These are phyloP conservation scores for Athalia cordata DNA, from an alignment of 2,888 invertebrate species.

Conservation along the genomic window DNA sequence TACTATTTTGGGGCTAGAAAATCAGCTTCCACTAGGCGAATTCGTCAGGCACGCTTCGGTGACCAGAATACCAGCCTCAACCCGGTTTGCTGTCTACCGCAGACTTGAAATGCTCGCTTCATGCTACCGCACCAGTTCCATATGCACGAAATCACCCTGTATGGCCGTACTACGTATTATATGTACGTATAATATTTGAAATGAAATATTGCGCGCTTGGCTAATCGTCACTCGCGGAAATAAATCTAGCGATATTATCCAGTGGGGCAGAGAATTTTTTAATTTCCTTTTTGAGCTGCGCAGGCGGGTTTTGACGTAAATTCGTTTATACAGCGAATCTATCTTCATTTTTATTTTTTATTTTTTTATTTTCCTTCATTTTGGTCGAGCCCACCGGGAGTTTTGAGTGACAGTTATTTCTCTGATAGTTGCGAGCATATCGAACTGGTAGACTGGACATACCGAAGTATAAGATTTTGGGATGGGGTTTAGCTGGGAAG, in stretches of 20 bases:
- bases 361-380: too few relatives aligned
- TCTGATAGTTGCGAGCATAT: too few relatives aligned
- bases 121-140: slow-evolving; percentile 24
- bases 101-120: not conserved
- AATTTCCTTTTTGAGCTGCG: not conserved
- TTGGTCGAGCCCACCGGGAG: too few relatives aligned
- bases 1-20: slow-evolving; percentile 2
- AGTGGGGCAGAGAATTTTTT: not conserved
- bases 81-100: slow-evolving; percentile 22
- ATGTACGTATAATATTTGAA: slow-evolving; percentile 8
- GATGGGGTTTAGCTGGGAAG: not conserved
- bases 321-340: too few relatives aligned
- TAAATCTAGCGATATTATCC: slow-evolving; percentile 7
- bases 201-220: slow-evolving; percentile 35
- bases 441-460: not conserved
- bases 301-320: too few relatives aligned
- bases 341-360: too few relatives aligned
- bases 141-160: not conserved
- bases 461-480: not conserved
- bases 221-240: slow-evolving; percentile 16
- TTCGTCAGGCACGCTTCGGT: slow-evolving; percentile 35
- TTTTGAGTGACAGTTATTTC: too few relatives aligned
- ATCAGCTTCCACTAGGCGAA: slow-evolving; percentile 22
- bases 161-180: too few relatives aligned
- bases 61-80: not conserved